phyloP scores from a whole-genome alignment of 2,888 invertebrate genomes.

The Theretra japonica region DNA sequence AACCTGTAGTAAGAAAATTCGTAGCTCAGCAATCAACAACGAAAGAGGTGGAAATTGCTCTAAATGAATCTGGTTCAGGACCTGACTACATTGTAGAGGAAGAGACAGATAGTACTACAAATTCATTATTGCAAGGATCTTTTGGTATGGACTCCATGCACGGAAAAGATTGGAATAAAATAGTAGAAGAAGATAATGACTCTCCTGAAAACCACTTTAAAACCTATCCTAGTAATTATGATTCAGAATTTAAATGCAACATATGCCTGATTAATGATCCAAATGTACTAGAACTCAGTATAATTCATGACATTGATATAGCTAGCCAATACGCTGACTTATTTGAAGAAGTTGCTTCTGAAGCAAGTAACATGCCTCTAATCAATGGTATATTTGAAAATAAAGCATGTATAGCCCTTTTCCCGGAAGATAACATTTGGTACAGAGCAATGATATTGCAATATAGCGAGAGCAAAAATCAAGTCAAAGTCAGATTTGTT shows the following conservation, averaged over 20 bases:
- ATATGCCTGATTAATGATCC: constrained; percentile 64
- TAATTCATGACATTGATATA: constrained; percentile 70
- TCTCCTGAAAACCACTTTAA: constrained; percentile 46
- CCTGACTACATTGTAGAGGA: constrained; percentile 69
- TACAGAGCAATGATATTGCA: constrained; percentile 88
- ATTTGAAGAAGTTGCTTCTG: constrained; percentile 76
- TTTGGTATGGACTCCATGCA: constrained; percentile 50
- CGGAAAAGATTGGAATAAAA: constrained; percentile 64
- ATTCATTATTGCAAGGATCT: constrained; percentile 51
- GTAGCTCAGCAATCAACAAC: constrained; percentile 41
- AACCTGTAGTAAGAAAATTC: constrained; percentile 59
- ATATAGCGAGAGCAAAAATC: constrained; percentile 66
- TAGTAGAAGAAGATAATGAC: constrained; percentile 61
- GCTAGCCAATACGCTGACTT: constrained; percentile 75
- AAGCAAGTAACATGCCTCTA: constrained; percentile 68
- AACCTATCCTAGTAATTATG: constrained; percentile 51
- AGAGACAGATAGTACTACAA: constrained; percentile 45
- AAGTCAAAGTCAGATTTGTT: constrained; percentile 87
- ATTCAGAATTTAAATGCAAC: constrained; percentile 63
- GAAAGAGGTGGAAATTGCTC: constrained; percentile 35
- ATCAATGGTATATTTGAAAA: constrained; percentile 75
- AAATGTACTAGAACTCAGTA: constrained; percentile 61
- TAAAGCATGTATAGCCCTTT: constrained; percentile 87
- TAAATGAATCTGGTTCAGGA: constrained; percentile 56
- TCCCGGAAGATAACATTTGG: constrained; percentile 87